phyloP scores from a whole-genome alignment of 2,888 invertebrate genomes.

The Steromphala cineraria region DNA sequence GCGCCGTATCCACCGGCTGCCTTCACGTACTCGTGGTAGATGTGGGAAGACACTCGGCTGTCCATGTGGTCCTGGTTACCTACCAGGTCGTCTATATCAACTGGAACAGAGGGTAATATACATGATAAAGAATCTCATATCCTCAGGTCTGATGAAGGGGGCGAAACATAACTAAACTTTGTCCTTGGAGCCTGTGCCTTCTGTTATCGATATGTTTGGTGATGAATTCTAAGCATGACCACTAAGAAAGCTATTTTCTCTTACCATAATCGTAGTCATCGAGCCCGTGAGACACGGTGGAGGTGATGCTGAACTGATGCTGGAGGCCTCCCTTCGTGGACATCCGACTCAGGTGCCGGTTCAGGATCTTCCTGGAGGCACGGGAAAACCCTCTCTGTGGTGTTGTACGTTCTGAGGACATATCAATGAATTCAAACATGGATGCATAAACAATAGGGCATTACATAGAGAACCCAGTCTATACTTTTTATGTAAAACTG shows the following conservation, averaged over 20 bases:
- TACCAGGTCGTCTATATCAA: conserved; percentile 68
- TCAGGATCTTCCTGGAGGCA: conserved; percentile 31
- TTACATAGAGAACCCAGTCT: too few relatives aligned
- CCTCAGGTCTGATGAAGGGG: too few relatives aligned
- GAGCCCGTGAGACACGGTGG: conserved; percentile 30
- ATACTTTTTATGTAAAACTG: too few relatives aligned
- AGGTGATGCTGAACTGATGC: conserved; percentile 41
- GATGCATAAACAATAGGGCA: too few relatives aligned
- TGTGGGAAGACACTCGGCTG: conserved; percentile 73
- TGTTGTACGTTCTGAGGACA: background rate
- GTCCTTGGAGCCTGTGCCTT: too few relatives aligned
- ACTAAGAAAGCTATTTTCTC: background rate
- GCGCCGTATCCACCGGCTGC: conserved; percentile 72
- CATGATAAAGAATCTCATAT: background rate
- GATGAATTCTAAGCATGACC: too few relatives aligned
- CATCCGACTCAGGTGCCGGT: conserved; percentile 38
- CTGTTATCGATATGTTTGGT: too few relatives aligned
- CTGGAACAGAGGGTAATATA: conserved; percentile 33
- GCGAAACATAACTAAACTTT: too few relatives aligned
- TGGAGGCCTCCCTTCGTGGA: conserved; percentile 32
- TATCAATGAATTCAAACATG: too few relatives aligned
- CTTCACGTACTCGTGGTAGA: conserved; percentile 78
- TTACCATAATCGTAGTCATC: conserved; percentile 40
- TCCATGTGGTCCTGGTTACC: conserved; percentile 72
- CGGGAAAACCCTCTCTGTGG: conserved; percentile 36